Conservation (phyloP, 2,113 vertebrate species). For the Talpa occidentalis region DNA sequence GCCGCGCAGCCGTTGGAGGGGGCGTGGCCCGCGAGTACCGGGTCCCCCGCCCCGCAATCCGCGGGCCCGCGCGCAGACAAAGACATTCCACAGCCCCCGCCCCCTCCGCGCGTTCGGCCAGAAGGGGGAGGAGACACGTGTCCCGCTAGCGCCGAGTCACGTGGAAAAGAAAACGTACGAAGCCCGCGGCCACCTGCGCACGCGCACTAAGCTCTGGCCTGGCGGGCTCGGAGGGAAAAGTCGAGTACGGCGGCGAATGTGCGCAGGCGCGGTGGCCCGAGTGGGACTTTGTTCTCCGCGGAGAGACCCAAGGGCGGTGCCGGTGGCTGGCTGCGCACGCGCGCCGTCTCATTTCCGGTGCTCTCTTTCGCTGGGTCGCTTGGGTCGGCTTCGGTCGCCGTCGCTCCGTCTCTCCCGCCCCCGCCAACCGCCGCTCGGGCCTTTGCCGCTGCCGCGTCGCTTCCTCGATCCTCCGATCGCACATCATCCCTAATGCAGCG, state of each 20-base stretch:
- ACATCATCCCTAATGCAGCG: conserved; percentile 79
- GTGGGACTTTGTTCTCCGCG: conserved; percentile 80
- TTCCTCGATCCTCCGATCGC: conserved; percentile 45
- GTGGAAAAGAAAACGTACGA: conserved; percentile 66
- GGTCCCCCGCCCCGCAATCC: conserved; percentile 22
- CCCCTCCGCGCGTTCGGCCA: conserved; percentile 17
- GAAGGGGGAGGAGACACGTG: conserved; percentile 74
- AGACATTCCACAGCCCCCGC: conserved; percentile 81
- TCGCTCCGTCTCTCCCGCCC: conserved; percentile 64
- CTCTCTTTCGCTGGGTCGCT: conserved; percentile 78
- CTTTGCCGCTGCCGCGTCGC: conserved; percentile 58
- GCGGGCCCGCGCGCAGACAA: conserved; percentile 74
- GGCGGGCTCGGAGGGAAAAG: not conserved
- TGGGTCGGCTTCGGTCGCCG: conserved; percentile 75
- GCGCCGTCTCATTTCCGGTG: conserved; percentile 80
- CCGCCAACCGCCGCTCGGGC: conserved; percentile 70
- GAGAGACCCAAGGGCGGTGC: conserved; percentile 80
- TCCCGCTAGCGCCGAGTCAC: conserved; percentile 72
- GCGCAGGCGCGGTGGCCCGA: conserved; percentile 73
- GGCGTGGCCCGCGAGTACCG: conserved; percentile 62
- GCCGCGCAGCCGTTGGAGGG: conserved; percentile 22
- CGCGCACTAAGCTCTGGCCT: not conserved
- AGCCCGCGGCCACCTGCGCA: conserved; percentile 59
- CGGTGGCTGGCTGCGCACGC: conserved; percentile 74
- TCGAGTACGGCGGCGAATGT: not conserved